A percentile compares a stretch with the other conserved stretches of the same genome.
Conservation (phyloP, 2,113 vertebrate species). For the Sakesphorus luctuosus region DNA sequence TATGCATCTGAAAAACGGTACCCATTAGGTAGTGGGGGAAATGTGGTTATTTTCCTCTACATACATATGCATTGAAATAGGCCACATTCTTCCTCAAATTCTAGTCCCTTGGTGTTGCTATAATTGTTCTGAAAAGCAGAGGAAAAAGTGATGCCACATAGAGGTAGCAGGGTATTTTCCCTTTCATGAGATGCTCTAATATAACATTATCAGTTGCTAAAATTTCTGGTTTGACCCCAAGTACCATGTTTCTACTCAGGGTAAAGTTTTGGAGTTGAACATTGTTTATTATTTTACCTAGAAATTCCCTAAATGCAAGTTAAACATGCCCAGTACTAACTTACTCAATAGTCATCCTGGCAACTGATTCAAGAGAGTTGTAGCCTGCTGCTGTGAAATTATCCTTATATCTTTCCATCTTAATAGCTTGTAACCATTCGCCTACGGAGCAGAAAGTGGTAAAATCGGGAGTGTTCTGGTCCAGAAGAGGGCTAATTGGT, state of each 20-base stretch:
- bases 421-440: conserved; percentile 99
- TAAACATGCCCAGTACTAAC: conserved; percentile 73
- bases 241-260: conserved; percentile 6
- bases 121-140: not conserved
- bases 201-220: not conserved
- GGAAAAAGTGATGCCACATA: not conserved
- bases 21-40: not conserved
- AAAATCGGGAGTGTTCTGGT: conserved; percentile 97
- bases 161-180: not conserved
- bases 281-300: not conserved
- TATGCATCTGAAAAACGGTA: not conserved
- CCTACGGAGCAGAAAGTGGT: conserved; percentile 94
- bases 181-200: not conserved
- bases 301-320: conserved; percentile 44
- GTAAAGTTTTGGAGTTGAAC: not conserved
- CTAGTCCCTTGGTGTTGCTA: not conserved
- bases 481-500: conserved; percentile 96
- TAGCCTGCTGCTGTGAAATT: conserved; percentile 99
- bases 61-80: not conserved
- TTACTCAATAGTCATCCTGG: conserved; percentile 99
- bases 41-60: not conserved
- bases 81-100: conserved; percentile 6
- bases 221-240: not conserved
- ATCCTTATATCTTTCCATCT: conserved; percentile 98
- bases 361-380: conserved; percentile 95